Evolutionary conservation across 2,113 vertebrate species (phyloP).

Genomic region (Polypterus bichir): DNA sequence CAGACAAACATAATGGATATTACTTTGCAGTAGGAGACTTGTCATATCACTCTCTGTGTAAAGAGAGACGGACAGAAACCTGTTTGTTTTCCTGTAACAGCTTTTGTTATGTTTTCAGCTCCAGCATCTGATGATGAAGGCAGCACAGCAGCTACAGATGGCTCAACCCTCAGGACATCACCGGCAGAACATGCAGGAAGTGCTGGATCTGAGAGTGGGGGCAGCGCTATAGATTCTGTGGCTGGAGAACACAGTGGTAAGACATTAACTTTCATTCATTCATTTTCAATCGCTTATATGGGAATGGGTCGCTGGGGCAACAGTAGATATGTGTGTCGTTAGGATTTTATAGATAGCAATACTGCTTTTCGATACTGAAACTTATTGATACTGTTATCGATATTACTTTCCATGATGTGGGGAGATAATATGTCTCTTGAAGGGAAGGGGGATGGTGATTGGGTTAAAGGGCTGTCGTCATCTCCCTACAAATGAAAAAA

Average conservation of each 20-base stretch:
- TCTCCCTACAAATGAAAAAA: too few species aligned
- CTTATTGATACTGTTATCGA: too few species aligned
- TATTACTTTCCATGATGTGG: too few species aligned
- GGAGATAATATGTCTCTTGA: too few species aligned
- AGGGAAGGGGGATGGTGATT: too few species aligned
- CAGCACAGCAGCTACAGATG: conserved; percentile 94
- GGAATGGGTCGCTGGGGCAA: too few species aligned
- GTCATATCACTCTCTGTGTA: conserved; percentile 9
- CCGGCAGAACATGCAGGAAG: conserved; percentile 94
- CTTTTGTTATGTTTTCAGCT: conserved; percentile 92
- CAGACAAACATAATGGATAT: too few species aligned
- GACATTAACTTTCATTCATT: conserved; percentile 2
- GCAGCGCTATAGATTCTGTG: conserved; percentile 90
- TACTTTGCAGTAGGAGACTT: not conserved
- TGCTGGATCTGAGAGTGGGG: conserved; percentile 93
- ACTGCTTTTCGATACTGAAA: too few species aligned
- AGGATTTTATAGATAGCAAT: too few species aligned
- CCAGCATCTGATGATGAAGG: conserved; percentile 96
- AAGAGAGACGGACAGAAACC: conserved; percentile 22
- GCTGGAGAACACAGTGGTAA: conserved; percentile 95
- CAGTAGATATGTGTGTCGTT: too few species aligned
- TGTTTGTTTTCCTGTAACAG: conserved; percentile 83
- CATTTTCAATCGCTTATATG: too few species aligned
- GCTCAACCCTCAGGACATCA: conserved; percentile 89
- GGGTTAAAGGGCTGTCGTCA: too few species aligned